phyloP scores from a whole-genome alignment of 30 jellyfish, hydroid and myxozoan genomes.

The Aurelia sp. region DNA sequence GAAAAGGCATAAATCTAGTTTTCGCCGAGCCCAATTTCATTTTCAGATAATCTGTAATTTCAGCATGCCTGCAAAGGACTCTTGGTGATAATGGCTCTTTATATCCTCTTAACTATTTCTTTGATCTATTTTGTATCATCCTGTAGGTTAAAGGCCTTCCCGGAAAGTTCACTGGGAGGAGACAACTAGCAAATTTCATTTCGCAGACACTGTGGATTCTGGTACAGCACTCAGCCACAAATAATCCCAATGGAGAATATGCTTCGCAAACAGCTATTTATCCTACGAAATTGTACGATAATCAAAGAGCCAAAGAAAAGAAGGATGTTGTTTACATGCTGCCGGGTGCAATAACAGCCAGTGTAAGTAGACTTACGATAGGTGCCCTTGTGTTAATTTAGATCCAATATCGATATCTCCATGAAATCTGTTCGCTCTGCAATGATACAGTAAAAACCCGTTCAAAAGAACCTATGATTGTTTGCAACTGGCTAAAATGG shows the following conservation, averaged over 20 bases:
- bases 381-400: no score
- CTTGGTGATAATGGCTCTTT: no score
- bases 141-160: slow-evolving; percentile 87
- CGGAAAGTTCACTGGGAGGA: slow-evolving; percentile 18
- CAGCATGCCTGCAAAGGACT: no score
- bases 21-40: no score
- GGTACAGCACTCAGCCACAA: slow-evolving; percentile 82
- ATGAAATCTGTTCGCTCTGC: no score
- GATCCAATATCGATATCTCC: no score
- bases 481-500: no score
- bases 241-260: slow-evolving; percentile 60
- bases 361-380: slow-evolving; percentile 49
- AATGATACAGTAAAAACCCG: no score
- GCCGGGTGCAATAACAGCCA: slow-evolving; percentile 65
- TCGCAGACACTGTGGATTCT: slow-evolving; percentile 70
- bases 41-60: no score
- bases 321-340: slow-evolving; percentile 45
- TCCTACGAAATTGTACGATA: slow-evolving; percentile 78
- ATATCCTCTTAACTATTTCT: no score
- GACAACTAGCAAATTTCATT: slow-evolving; percentile 54
- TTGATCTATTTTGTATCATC: not conserved
- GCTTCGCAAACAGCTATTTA: slow-evolving; percentile 48
- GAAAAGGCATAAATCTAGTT: no score
- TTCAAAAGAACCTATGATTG: no score
- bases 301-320: slow-evolving; percentile 30